Evolutionary conservation across 2,113 vertebrate species (phyloP), one percentile per base, ranked within the genome.

Genomic region (Sprattus sprattus): DNA sequence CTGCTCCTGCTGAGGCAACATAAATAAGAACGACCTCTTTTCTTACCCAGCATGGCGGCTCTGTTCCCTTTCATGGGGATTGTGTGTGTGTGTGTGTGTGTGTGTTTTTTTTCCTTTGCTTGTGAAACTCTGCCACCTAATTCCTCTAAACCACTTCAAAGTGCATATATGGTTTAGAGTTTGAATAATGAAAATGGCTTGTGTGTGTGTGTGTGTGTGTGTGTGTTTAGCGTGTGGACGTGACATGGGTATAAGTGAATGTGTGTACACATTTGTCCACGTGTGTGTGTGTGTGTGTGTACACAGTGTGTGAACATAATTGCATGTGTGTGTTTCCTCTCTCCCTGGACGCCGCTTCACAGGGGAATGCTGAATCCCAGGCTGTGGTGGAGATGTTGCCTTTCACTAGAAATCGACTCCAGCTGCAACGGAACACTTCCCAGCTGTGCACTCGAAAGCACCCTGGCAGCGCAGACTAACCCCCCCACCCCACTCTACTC

Each of bases 321-420:
- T 60, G 39, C 32, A 84, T 13, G 39, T 25, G 10, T 52, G 49
- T 84, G 83, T 39, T 78, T 78, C 50, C 85, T 28, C 32, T 85
- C 84, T 81, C 81, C 81, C 60, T 85, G 50, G 49, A 80, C 49
- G 22, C 45, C 11, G 86, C 85, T 86, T 87, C 86, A 88, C 52
- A 45, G 32, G 88, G 86, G 81, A 90, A 89, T 89, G 86, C 85
- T 81, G 86, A 90, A 83, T 89, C 49, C 87, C 84, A 88, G 25
- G 82, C 78, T 78, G 50, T 75, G 81, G 84, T 64, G 82, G 86
- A 67, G 60, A 25, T 45, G 50, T 81, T 85, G 28, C 15, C 81
- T 86, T 84, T 81, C 78, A 80, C 50, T 81, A 60, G 64, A 85
- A 87, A 88, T 87, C 82, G 80, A 82, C 83, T 88, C 86, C 89